Base-by-base conservation (phyloP, 1,140 invertebrate species). In the Heliconius nattereri region DNA sequence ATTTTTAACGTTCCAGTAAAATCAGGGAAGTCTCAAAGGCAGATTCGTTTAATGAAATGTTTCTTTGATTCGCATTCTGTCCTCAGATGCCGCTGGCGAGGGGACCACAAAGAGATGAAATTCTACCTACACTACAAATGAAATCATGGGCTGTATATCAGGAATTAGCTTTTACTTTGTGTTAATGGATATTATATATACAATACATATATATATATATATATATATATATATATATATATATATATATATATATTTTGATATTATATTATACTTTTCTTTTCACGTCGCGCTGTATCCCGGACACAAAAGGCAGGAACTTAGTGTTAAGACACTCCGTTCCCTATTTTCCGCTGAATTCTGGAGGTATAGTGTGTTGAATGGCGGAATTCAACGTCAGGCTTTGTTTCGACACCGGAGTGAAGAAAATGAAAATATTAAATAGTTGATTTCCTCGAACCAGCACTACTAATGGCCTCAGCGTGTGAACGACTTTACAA, bases 61-160 rank as follows among this genome's bases (percentile, higher is more conserved):
- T 81, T 78, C 80, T 81, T 81, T 81, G 80, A 81, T 81, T 81
- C 75, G 32, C 71, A 76, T 75, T 77, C 75, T 54, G 75, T 74
- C 71, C 57, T 72, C 72, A 77, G 75, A 23, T 45, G 79, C 79
- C 79, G 71, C 71, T 16, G 57, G 76, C 80, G 73, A 78, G 72
- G 26, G 76, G 71, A 71, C 71, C 71, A 73, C 72, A 73, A 52
- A 74, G 40, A 81, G 75, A 78, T 78, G 75, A 81, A 78, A 71
- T 78, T 78, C 35, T 72, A 73, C 71, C 23, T 71, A 73, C 75
- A 80, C 71, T 76, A 71, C 45, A 74, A 81, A 81, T 66, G 57
- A 81, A 78, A 70, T 76, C 60, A 66, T 45, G n/a, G 54, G 3
- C 54, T 72, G 23, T 49, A 29, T 37, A 54, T 52, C 26, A 52